phyloP scores from a whole-genome alignment of 1,140 invertebrate genomes.

The Orchesella cincta region DNA sequence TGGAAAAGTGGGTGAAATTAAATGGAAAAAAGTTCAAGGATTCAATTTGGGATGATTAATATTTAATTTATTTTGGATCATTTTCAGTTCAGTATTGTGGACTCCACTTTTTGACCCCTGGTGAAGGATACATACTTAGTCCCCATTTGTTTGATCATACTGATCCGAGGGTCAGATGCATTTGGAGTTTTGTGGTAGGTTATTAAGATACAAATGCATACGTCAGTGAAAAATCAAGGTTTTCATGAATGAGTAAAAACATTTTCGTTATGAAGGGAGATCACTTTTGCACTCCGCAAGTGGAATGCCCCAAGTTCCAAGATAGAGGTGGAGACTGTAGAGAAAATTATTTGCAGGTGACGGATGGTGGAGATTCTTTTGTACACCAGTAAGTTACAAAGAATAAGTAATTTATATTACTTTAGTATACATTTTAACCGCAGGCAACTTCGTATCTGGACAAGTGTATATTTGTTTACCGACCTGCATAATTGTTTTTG shows the following conservation, averaged over 20 bases:
- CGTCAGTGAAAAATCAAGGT: neutral
- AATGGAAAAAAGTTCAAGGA: neutral
- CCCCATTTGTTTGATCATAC: constrained; percentile 26
- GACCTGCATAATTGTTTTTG: too few relatives aligned
- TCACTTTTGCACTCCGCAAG: constrained; percentile 45
- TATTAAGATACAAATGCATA: neutral
- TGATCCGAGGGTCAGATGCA: constrained; percentile 16
- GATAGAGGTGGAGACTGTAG: constrained; percentile 34
- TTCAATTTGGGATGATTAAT: neutral
- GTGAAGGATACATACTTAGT: constrained; percentile 44
- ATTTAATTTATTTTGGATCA: neutral
- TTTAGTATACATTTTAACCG: neutral
- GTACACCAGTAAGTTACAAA: constrained; percentile 36
- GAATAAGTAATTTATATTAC: neutral
- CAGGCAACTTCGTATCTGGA: neutral
- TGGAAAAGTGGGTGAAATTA: neutral
- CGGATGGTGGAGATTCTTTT: constrained; percentile 44
- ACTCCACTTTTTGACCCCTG: constrained; percentile 42
- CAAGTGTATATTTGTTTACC: too few relatives aligned
- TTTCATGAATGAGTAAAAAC: neutral
- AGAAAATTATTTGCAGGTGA: constrained; percentile 46
- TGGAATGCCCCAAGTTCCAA: constrained; percentile 41
- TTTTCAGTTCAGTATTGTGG: constrained; percentile 43
- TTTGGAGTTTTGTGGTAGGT: constrained; percentile 45
- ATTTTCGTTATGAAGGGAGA: constrained; percentile 37